phyloP scores from a whole-genome alignment of 1,140 invertebrate species.

The Cardiocondyla obscurior region DNA sequence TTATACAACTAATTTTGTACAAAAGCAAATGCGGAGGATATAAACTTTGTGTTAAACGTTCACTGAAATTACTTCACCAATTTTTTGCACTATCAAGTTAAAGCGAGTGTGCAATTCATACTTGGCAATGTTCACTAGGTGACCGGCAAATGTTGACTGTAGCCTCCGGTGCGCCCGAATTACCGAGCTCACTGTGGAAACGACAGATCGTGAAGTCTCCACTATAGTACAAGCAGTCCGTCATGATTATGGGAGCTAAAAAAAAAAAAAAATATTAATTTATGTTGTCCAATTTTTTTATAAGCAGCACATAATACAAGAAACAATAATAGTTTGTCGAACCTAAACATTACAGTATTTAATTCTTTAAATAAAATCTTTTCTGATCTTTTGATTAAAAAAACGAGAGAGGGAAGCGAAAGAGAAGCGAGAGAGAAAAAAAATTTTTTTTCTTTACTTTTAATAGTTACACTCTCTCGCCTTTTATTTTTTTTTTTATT shows the following conservation, averaged over 20 bases:
- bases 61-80: background rate
- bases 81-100: background rate
- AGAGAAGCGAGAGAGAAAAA: background rate
- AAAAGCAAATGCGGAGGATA: background rate
- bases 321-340: background rate
- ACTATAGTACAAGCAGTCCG: background rate
- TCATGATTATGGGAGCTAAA: background rate
- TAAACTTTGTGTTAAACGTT: background rate
- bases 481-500: background rate
- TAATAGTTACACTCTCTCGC: background rate
- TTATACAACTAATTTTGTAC: background rate
- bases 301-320: too few relatives aligned
- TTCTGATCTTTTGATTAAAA: background rate
- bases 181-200: constrained; percentile 8
- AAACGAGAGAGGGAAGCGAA: background rate
- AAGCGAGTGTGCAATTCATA: background rate
- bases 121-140: background rate
- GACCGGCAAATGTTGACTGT: constrained; percentile 31
- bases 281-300: too few relatives aligned
- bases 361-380: background rate
- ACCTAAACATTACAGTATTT: background rate
- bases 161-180: constrained; percentile 4
- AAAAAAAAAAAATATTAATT: background rate
- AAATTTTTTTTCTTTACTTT: too few relatives aligned
- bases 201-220: background rate